A percentile compares a stretch with the other conserved stretches of the same genome.
Conservation (phyloP, 2,113 vertebrate genomes). For the Isurus oxyrinchus region DNA sequence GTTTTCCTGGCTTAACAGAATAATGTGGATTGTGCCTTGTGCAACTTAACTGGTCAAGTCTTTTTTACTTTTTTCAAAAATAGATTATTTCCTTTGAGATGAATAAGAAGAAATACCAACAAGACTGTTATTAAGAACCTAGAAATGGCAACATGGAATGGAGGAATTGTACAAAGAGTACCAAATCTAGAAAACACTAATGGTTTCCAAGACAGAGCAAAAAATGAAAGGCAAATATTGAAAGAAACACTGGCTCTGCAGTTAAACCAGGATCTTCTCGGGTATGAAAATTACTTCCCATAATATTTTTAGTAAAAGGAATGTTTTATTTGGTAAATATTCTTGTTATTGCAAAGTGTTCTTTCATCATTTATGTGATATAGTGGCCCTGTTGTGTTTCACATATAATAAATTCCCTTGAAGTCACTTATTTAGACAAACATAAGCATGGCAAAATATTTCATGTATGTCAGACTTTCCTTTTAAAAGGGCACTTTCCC, state of each 20-base stretch:
- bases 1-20: neutral
- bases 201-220: slow-evolving; percentile 37
- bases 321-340: neutral
- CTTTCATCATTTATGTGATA: neutral
- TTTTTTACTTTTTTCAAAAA: neutral
- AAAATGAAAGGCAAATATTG: slow-evolving; percentile 54
- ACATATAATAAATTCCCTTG: neutral
- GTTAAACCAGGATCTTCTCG: slow-evolving; percentile 57
- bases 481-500: neutral
- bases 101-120: neutral
- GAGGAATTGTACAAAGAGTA: neutral
- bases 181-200: slow-evolving; percentile 17
- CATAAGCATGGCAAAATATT: neutral
- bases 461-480: neutral
- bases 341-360: neutral
- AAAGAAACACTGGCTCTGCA: slow-evolving; percentile 53
- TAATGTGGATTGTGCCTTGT: neutral
- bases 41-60: neutral
- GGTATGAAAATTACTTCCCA: slow-evolving; percentile 47
- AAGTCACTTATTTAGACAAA: neutral
- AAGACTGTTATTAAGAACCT: neutral
- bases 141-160: slow-evolving; percentile 31
- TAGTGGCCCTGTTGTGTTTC: neutral
- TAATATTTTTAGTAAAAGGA: neutral
- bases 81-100: neutral